Evolutionary conservation across 2,113 vertebrate genomes (phyloP).

Genomic region (Poeciliopsis occidentalis): DNA sequence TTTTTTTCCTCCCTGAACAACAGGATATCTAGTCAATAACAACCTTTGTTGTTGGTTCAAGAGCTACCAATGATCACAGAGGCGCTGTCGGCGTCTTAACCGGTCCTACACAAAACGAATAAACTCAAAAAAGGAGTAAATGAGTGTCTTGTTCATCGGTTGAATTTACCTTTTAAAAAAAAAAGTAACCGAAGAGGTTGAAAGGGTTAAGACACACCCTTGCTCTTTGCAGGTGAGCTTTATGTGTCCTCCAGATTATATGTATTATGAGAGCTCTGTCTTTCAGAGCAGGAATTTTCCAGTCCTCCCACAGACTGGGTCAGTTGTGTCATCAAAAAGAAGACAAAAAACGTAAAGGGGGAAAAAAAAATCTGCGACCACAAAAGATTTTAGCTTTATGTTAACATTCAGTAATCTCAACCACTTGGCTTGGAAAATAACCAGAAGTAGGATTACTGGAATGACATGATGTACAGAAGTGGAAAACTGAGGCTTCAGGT

Average conservation of each 20-base stretch:
- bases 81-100: not conserved
- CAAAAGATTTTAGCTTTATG: constrained; percentile 10
- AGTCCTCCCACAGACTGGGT: constrained; percentile 8
- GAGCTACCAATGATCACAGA: not conserved
- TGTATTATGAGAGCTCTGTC: constrained; percentile 17
- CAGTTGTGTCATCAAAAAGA: not conserved
- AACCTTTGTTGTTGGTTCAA: not conserved
- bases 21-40: not conserved
- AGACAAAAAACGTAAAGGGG: not conserved
- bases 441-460: not conserved
- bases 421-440: constrained; percentile 20
- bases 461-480: not conserved
- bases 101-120: not conserved
- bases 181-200: not conserved
- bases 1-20: not conserved
- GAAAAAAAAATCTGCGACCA: not conserved
- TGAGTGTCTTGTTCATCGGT: not conserved
- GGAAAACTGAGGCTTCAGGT: not conserved
- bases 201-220: constrained; percentile 33
- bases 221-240: constrained; percentile 13
- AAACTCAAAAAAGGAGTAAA: not conserved
- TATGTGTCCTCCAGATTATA: constrained; percentile 36
- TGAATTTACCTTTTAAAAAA: not conserved
- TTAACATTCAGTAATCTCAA: constrained; percentile 33
- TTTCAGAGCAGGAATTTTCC: constrained; percentile 17